These are phyloP conservation scores for Dermochelys coriacea DNA, from an alignment of 2,797 vertebrate species.

Conservation along the genomic window DNA sequence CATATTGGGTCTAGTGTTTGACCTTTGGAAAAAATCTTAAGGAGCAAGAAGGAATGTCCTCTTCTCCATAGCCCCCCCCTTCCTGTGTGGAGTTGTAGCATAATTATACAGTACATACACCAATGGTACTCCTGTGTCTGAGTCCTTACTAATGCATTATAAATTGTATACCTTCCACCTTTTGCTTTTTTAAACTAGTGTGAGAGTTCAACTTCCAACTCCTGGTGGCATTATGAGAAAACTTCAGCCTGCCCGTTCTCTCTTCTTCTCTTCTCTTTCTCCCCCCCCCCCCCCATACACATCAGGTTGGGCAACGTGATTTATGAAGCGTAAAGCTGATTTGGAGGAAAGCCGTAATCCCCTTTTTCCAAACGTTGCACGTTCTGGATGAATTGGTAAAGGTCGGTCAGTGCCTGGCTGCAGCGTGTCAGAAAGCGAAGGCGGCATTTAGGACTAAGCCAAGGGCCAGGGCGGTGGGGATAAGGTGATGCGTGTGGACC, in stretches of 20 bases:
- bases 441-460: neutral
- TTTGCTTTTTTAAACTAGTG: neutral
- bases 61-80: neutral
- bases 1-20: accelerated
- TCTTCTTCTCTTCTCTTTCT: no score
- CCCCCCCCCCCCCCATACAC: neutral
- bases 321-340: neutral
- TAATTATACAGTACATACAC: neutral
- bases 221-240: neutral
- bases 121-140: neutral
- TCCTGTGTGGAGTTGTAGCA: neutral
- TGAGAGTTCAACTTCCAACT: neutral
- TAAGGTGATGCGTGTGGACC: neutral
- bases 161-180: neutral
- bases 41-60: neutral
- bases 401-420: neutral
- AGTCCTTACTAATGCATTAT: neutral
- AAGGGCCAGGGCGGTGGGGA: neutral
- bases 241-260: neutral
- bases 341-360: neutral
- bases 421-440: neutral
- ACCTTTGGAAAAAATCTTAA: neutral
- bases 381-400: neutral
- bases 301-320: neutral
- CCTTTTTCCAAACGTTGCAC: neutral